Percentiles rank a stretch among this genome's conserved stretches.
These are phyloP conservation scores for Dione juno DNA, from an alignment of 2,888 invertebrate species.

Conservation along the genomic window DNA sequence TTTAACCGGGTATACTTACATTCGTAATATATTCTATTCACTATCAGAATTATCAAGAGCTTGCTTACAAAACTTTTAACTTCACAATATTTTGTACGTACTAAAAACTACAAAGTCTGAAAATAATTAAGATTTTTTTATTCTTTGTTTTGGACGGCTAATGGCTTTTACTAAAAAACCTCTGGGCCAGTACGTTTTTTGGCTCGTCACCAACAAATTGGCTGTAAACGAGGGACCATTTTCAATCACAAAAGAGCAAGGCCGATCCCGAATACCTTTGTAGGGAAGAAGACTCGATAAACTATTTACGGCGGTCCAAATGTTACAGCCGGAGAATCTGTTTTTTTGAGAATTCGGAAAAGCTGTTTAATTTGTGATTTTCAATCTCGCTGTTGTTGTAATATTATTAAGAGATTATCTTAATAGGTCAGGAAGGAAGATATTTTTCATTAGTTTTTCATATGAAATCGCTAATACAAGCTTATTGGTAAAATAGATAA, in stretches of 20 bases:
- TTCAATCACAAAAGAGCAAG: slow-evolving; percentile 33
- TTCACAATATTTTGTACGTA: neutral
- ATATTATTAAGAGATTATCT: slow-evolving; percentile 5
- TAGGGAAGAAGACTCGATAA: slow-evolving; percentile 29
- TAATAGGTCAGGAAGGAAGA: neutral
- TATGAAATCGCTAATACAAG: neutral
- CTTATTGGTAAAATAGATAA: neutral
- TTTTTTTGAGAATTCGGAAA: slow-evolving; percentile 9
- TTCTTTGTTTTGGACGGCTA: neutral
- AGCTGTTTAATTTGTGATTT: slow-evolving; percentile 8
- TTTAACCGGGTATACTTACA: neutral
- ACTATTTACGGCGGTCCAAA: slow-evolving; percentile 36
- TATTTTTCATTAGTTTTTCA: neutral
- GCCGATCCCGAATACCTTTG: slow-evolving; percentile 28
- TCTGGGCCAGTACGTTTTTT: slow-evolving; percentile 1
- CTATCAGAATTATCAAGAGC: too few species aligned
- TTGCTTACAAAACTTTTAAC: too few species aligned
- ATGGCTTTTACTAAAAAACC: slow-evolving; percentile 15
- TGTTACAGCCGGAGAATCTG: slow-evolving; percentile 13
- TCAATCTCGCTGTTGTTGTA: neutral
- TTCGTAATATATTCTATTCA: neutral
- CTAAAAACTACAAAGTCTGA: neutral
- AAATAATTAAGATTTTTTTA: neutral
- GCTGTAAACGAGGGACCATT: slow-evolving; percentile 32
- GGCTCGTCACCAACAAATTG: slow-evolving; percentile 27